phyloP scores from a whole-genome alignment of 2,888 invertebrate genomes.

The Gibbula magus region DNA sequence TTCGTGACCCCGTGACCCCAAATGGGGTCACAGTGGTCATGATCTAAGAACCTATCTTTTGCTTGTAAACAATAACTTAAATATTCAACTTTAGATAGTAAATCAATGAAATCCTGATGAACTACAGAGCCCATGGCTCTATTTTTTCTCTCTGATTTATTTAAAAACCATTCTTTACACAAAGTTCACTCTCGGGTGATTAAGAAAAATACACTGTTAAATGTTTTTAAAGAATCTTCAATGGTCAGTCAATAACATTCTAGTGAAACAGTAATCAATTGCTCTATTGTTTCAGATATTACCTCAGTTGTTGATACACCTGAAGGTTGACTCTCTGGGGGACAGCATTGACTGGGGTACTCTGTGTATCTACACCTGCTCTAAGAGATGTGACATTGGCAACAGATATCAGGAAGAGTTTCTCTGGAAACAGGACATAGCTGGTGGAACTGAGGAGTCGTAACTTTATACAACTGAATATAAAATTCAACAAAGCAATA shows the following conservation, averaged over 20 bases:
- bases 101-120: no score
- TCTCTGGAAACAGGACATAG: constrained; percentile 89
- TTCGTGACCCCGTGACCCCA: no score
- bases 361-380: constrained; percentile 89
- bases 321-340: constrained; percentile 80
- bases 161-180: no score
- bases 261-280: no score
- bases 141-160: no score
- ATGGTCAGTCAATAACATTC: not conserved
- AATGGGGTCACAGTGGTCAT: no score
- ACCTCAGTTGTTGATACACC: constrained; percentile 86
- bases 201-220: no score
- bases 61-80: no score
- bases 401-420: constrained; percentile 85
- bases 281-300: constrained; percentile 83
- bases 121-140: no score
- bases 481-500: not conserved
- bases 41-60: no score
- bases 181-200: no score
- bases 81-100: no score
- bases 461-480: not conserved
- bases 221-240: not conserved
- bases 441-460: not conserved
- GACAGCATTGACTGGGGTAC: constrained; percentile 91
- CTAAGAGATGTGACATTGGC: constrained; percentile 83